phyloP scores from a whole-genome alignment of 2,888 invertebrate genomes.

The Marronus borbonicus region DNA sequence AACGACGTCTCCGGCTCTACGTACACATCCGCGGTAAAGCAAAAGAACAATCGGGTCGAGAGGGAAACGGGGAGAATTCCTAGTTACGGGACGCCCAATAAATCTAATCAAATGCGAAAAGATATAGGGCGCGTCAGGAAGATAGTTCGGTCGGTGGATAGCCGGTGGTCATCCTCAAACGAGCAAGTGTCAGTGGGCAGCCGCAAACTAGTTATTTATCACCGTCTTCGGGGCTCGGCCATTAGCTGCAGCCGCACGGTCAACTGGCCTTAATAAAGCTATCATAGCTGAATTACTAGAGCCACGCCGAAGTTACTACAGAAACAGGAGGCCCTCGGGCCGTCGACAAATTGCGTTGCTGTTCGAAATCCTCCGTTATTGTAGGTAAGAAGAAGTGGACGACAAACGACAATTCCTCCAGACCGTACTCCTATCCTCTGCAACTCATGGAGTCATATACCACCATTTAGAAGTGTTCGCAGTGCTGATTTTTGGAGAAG shows the following conservation, averaged over 20 bases:
- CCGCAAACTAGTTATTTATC: slow-evolving; percentile 64
- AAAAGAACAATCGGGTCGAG: slow-evolving; percentile 11
- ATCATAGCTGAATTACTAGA: slow-evolving; percentile 63
- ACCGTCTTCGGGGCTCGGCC: slow-evolving; percentile 63
- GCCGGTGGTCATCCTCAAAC: slow-evolving; percentile 50
- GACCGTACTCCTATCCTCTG: slow-evolving; percentile 2
- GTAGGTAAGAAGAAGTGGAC: slow-evolving; percentile 6
- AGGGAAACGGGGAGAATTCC: slow-evolving; percentile 15
- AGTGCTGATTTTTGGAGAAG: no score
- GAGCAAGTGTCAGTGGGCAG: slow-evolving; percentile 51
- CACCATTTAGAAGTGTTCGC: not conserved
- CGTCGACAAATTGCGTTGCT: slow-evolving; percentile 58
- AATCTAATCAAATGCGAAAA: slow-evolving; percentile 13
- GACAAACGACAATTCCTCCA: slow-evolving; percentile 3
- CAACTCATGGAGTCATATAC: not conserved
- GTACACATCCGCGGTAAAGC: not conserved
- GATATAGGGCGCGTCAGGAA: slow-evolving; percentile 35
- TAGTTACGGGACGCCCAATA: slow-evolving; percentile 25
- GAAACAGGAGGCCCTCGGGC: slow-evolving; percentile 56
- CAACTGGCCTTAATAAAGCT: slow-evolving; percentile 66
- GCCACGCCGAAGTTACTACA: slow-evolving; percentile 57
- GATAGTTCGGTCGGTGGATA: slow-evolving; percentile 38
- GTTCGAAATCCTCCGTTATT: slow-evolving; percentile 40
- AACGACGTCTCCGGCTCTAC: slow-evolving; percentile 14
- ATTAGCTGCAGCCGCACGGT: slow-evolving; percentile 64